phyloP scores from a whole-genome alignment of 2,888 invertebrate species.

The Dolichopus griseipennis region DNA sequence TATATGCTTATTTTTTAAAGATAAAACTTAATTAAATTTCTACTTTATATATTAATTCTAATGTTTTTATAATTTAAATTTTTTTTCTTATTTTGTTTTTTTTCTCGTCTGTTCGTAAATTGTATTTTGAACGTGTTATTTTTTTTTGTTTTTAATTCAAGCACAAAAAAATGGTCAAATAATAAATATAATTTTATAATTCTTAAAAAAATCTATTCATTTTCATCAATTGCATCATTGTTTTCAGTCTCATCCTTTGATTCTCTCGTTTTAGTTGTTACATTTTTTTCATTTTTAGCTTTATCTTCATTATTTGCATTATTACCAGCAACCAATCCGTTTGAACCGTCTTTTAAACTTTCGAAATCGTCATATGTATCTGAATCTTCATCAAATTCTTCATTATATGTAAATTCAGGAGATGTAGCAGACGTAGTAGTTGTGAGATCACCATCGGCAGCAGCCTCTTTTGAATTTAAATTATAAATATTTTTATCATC shows the following conservation, averaged over 20 bases:
- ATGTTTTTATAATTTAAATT: no score
- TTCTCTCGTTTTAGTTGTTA: not conserved
- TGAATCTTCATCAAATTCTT: conserved; percentile 1
- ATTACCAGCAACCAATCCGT: no score
- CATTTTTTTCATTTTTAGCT: not conserved
- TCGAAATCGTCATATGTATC: not conserved
- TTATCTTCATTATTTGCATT: not conserved
- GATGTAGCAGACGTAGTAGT: not conserved
- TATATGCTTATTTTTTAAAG: no score
- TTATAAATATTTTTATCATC: conserved; percentile 1
- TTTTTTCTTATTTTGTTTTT: no score
- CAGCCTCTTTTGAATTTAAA: not conserved
- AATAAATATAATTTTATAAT: no score
- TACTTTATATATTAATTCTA: no score
- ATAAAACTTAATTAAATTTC: no score
- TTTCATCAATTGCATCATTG: not conserved
- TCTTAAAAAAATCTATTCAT: no score
- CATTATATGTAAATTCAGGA: not conserved
- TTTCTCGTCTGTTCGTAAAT: no score
- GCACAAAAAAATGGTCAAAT: no score
- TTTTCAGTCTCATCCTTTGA: not conserved
- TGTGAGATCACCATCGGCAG: not conserved
- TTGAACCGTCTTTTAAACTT: not conserved
- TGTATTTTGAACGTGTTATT: no score
- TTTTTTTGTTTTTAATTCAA: no score